Evolutionary conservation across 2,797 vertebrate genomes (phyloP), one percentile per base, ranked within the genome.

Genomic region (Buceros bicornis): DNA sequence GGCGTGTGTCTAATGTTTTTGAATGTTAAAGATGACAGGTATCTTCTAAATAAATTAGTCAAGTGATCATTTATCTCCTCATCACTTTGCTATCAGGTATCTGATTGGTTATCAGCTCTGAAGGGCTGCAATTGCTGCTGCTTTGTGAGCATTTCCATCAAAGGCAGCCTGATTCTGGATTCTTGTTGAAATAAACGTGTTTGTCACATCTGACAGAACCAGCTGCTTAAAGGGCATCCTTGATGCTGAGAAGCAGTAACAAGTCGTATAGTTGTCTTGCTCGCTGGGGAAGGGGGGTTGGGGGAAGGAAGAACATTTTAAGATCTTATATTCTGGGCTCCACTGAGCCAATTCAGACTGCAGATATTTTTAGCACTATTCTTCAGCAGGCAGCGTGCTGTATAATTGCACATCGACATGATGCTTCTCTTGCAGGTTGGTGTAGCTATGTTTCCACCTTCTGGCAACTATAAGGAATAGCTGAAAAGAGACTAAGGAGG

Each of bases 381-480:
- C 54, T 88, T 84, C 48, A 57, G 81, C 91, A 60, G 56, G 73
- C 62, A 90, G 57, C 31, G 2, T 3, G 4, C 87, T 87, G 51
- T 24, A 82, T 48, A 29, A 50, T 45, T 42, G 19, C 79, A 84
- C 35, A 62, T 6, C 50, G 74, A 19, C 61, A 11, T 0, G 5
- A 33, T 28, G 79, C 67, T 67, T 60, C 86, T 70, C 15, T 20
- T 16, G 3, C 10, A 31, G 51, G 22, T 71, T 61, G 31, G 77
- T 95, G 93, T 90, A 91, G 82, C 90, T 88, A 50, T 93, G 88
- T 95, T 96, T 96, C 96, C 96, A 94, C 86, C 96, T 96, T 67
- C 94, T 95, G 96, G 96, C 71, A 54, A 5, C 72, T 74, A 2
- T 6, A 22, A 77, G 93, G 82, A 96, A 95, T 77, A 93, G 73